Percentiles rank a stretch among this genome's conserved stretches.
These are phyloP conservation scores for Parnassius orleans DNA, from an alignment of 2,888 invertebrate genomes.

Conservation along the genomic window DNA sequence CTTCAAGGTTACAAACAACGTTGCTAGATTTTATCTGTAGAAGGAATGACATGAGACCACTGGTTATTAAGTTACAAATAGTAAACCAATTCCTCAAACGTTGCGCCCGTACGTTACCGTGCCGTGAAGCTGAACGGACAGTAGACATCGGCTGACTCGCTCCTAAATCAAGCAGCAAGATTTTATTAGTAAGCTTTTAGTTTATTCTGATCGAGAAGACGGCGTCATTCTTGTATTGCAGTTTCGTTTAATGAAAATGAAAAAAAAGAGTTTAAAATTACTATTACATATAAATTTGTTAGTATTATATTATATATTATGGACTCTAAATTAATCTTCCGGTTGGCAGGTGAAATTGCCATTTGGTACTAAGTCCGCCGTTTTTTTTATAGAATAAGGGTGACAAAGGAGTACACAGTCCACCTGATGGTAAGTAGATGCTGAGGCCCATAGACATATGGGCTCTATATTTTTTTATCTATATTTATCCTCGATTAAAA, in stretches of 20 bases:
- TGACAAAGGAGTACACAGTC: no score
- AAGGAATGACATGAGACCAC: slow-evolving; percentile 9
- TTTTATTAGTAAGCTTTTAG: slow-evolving; percentile 32
- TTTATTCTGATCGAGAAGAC: slow-evolving; percentile 16
- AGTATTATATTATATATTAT: no score
- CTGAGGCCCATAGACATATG: no score
- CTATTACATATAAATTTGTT: no score
- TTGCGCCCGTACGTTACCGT: slow-evolving; percentile 20
- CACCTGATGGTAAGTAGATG: no score
- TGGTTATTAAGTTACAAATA: slow-evolving; percentile 31
- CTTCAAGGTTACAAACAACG: not conserved
- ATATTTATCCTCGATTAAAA: no score
- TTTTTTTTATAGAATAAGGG: no score
- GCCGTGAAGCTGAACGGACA: slow-evolving; percentile 26
- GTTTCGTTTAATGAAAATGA: not conserved
- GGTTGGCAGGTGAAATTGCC: no score
- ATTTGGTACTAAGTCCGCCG: no score
- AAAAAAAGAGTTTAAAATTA: not conserved
- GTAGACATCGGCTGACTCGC: slow-evolving; percentile 31
- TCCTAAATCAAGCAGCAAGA: slow-evolving; percentile 36
- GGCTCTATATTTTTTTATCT: no score
- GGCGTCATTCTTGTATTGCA: slow-evolving; percentile 8
- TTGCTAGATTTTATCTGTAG: slow-evolving; percentile 1
- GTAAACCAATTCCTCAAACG: slow-evolving; percentile 29
- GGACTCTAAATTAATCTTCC: no score